phyloP scores from a whole-genome alignment of 2,888 invertebrate species.

The Melikaiella ostensackeni region DNA sequence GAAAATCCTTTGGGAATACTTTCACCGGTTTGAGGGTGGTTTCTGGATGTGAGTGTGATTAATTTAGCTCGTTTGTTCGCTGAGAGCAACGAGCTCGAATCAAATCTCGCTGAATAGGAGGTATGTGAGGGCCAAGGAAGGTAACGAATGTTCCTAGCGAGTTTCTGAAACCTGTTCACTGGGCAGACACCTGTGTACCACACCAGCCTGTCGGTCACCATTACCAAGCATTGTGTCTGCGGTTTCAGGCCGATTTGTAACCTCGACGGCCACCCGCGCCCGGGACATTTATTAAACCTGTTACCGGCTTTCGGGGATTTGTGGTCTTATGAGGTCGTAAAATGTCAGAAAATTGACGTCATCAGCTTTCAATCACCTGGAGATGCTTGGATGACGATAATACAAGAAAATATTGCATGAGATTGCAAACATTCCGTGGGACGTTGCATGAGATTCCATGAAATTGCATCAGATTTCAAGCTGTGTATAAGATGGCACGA shows the following conservation, averaged over 20 bases:
- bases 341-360: conserved; percentile 18
- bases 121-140: conserved; percentile 43
- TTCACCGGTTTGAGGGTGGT: conserved; percentile 41
- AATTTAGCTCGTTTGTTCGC: conserved; percentile 74
- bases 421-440: no score
- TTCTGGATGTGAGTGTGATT: conserved; percentile 59
- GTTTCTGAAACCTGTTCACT: conserved; percentile 52
- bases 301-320: conserved; percentile 48
- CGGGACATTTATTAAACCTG: conserved; percentile 70
- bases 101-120: conserved; percentile 64
- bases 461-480: no score
- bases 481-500: no score
- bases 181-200: conserved; percentile 46
- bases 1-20: conserved; percentile 46
- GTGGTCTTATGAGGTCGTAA: conserved; percentile 42
- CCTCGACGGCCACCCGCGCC: conserved; percentile 66
- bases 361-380: neutral
- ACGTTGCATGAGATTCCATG: no score
- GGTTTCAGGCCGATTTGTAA: conserved; percentile 73
- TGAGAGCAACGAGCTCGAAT: conserved; percentile 62
- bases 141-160: conserved; percentile 65
- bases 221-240: conserved; percentile 74
- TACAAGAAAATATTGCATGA: no score
- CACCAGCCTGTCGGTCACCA: conserved; percentile 68
- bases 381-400: no score